Conservation (phyloP, 2,888 invertebrate species). For the Drosophila cognata region DNA sequence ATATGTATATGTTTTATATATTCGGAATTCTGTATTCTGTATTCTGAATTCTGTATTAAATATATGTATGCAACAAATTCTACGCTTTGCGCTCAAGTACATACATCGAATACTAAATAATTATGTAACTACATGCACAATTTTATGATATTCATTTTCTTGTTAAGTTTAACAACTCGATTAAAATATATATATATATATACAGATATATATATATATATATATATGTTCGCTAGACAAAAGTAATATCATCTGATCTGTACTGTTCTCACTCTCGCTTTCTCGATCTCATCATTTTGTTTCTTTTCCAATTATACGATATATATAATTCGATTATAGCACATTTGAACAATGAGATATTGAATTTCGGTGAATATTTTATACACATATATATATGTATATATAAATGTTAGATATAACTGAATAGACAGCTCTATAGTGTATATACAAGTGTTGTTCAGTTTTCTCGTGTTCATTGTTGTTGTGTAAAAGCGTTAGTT, state of each 20-base stretch:
- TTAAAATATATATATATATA: conserved; percentile 22
- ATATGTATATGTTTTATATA: conserved; percentile 26
- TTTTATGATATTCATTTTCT: conserved; percentile 7
- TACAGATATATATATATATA: not conserved
- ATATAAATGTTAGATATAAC: conserved; percentile 23
- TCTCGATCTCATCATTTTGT: not conserved
- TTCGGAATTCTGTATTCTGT: conserved; percentile 3
- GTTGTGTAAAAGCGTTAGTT: conserved; percentile 45
- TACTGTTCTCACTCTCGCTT: not conserved
- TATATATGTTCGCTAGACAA: conserved; percentile 19
- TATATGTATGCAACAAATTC: conserved; percentile 58
- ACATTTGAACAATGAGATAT: conserved; percentile 32
- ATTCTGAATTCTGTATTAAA: conserved; percentile 25
- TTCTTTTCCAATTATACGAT: not conserved
- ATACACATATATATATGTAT: conserved; percentile 7
- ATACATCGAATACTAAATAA: conserved; percentile 44
- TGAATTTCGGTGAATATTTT: conserved; percentile 30
- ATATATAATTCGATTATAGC: not conserved
- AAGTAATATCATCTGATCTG: conserved; percentile 28
- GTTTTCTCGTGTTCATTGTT: conserved; percentile 36
- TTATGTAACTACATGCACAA: conserved; percentile 44
- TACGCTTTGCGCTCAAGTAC: conserved; percentile 45
- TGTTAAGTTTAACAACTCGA: conserved; percentile 21
- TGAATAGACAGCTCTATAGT: conserved; percentile 53
- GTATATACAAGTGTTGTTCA: conserved; percentile 68